Percentiles rank a stretch among this genome's conserved stretches.
Conservation (phyloP, 2,888 invertebrate species). For the Cylindroiulus punctatus region DNA sequence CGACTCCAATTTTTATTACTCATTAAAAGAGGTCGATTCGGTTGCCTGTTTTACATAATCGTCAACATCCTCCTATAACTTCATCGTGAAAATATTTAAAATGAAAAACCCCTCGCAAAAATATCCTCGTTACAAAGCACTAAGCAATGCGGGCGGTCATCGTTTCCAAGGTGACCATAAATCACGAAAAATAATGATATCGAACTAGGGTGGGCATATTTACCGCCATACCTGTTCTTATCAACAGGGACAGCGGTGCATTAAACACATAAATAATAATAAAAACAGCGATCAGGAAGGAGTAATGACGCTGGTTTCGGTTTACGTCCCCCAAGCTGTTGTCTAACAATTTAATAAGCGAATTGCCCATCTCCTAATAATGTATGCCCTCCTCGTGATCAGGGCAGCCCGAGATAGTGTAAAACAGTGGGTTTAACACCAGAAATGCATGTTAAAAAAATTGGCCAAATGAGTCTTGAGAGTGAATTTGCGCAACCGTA, state of each 20-base stretch:
- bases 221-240: neutral
- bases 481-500: constrained; percentile 22
- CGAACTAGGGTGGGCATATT: neutral
- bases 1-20: neutral
- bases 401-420: neutral
- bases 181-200: neutral
- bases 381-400: neutral
- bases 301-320: neutral
- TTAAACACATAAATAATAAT: neutral
- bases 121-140: neutral
- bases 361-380: neutral
- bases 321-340: neutral
- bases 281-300: constrained; percentile 7
- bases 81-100: neutral
- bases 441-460: neutral
- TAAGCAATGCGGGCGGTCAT: neutral
- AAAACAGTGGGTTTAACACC: constrained; percentile 37
- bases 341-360: constrained; percentile 34
- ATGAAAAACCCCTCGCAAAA: neutral
- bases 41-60: constrained; percentile 42
- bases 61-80: constrained; percentile 34
- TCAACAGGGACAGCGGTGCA: neutral
- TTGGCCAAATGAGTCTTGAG: neutral
- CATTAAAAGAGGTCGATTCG: constrained; percentile 3
- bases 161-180: constrained; percentile 4